Conservation (phyloP, 2,113 vertebrate species). For the Pristiophorus japonicus region DNA sequence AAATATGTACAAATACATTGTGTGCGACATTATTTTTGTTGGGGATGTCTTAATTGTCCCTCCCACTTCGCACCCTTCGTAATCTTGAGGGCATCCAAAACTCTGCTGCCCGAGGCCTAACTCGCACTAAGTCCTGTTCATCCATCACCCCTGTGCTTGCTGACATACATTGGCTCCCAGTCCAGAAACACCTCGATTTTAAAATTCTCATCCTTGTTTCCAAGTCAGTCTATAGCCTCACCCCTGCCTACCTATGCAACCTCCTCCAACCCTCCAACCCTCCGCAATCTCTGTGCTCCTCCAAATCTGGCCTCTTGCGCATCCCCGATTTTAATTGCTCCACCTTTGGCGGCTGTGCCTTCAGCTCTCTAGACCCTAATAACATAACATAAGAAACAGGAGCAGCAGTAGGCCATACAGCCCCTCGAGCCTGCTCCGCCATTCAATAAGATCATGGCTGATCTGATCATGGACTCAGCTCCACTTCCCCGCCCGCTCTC, state of each 20-base stretch:
- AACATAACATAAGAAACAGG: too few relatives aligned
- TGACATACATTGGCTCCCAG: background rate
- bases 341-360: background rate
- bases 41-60: background rate
- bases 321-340: background rate
- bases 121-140: background rate
- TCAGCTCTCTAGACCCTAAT: background rate
- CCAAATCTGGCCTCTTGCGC: background rate
- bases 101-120: background rate
- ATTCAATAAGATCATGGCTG: too few relatives aligned
- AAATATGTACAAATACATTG: background rate
- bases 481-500: too few relatives aligned
- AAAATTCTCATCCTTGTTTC: background rate
- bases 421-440: too few relatives aligned
- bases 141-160: background rate
- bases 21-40: background rate
- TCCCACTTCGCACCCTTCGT: background rate
- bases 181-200: background rate
- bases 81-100: background rate
- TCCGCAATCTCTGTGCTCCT: background rate
- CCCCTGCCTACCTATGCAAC: background rate
- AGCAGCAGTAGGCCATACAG: too few relatives aligned
- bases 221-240: background rate
- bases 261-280: background rate
- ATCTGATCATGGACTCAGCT: too few relatives aligned